Conservation (phyloP, 2,797 vertebrate genomes). For the Takifugu rubripes region DNA sequence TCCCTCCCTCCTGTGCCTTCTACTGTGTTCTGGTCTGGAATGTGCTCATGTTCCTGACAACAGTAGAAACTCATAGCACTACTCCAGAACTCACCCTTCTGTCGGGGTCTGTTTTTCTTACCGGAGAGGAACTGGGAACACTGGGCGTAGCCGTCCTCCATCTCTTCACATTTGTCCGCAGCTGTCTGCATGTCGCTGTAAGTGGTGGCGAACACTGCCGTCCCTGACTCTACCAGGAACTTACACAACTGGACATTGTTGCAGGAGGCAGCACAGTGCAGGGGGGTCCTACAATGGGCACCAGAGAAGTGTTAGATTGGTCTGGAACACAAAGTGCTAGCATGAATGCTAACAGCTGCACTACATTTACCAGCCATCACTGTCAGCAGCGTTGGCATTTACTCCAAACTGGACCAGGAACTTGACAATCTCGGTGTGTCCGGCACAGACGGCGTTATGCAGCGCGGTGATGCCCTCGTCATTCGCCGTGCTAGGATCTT, state of each 20-base stretch:
- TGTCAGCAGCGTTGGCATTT: conserved; percentile 92
- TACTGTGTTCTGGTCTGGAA: no score
- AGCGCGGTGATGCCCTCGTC: conserved; percentile 96
- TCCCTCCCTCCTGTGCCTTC: no score
- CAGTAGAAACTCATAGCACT: no score
- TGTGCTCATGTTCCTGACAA: no score
- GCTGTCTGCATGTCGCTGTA: conserved; percentile 94
- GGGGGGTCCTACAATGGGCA: conserved; percentile 80
- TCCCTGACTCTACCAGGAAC: conserved; percentile 93
- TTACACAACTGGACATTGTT: conserved; percentile 94
- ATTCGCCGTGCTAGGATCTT: conserved; percentile 90
- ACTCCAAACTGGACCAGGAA: conserved; percentile 95
- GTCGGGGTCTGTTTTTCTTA: conserved; percentile 50
- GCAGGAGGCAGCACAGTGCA: conserved; percentile 95
- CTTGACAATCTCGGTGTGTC: conserved; percentile 90
- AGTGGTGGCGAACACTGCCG: conserved; percentile 89
- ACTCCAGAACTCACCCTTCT: no score
- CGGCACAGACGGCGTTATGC: conserved; percentile 93
- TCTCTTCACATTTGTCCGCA: conserved; percentile 93
- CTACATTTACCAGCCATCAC: conserved; percentile 89
- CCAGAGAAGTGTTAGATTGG: background rate
- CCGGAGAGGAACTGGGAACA: conserved; percentile 96
- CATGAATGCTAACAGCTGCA: background rate
- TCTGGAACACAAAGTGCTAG: background rate
- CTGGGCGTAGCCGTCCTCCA: conserved; percentile 94